Base-by-base conservation (phyloP, 2,113 vertebrate species). In the Steatornis caripensis region DNA sequence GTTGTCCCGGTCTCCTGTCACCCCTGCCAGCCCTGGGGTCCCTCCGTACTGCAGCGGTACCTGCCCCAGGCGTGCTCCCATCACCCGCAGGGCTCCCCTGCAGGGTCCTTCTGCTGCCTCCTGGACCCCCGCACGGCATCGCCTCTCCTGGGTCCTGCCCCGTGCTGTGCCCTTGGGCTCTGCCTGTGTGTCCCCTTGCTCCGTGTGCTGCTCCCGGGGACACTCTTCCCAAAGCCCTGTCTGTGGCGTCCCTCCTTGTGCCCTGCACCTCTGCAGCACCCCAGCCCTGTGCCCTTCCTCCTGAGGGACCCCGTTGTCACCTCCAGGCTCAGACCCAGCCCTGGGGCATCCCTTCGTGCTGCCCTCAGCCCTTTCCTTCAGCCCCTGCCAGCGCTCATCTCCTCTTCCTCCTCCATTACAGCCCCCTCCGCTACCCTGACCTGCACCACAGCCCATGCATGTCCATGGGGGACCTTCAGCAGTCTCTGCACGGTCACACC, bases 31-130 rank as follows among this genome's bases (percentile, higher is more conserved):
- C 11, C 14, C 37, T 36, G 48, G 20, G 14, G 4, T 57, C 4
- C 48, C 54, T 26, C n/a, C 23, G 20, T 4, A 6, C 27, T 1
- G 2, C n/a, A 45, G 48, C 1, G 1, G 1, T 62, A 17, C 30
- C 53, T 62, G 78, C 32, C 49, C 45, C 24, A 14, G 46, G 16
- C 10, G 8, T 12, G 6, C 11, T n/a, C 53, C 29, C 10, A 6
- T 54, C 15, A 26, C 20, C n/a, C 24, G 2, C 23, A 43, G 51
- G 15, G 30, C 32, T 20, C 5, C 23, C 16, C 21, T 10, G 4
- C 26, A 46, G 60, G 8, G 16, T 36, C 16, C 24, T 7, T 30
- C 23, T 21, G 32, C 36, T 34, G 18, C 43, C 60, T 8, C 7
- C 39, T n/a, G 51, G 32, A 10, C 19, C 29, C 29, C 27, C 51